A percentile compares a stretch with the other conserved stretches of the same genome.
phyloP scores from a whole-genome alignment of 2,113 vertebrate genomes.

The Hoplias malabaricus region DNA sequence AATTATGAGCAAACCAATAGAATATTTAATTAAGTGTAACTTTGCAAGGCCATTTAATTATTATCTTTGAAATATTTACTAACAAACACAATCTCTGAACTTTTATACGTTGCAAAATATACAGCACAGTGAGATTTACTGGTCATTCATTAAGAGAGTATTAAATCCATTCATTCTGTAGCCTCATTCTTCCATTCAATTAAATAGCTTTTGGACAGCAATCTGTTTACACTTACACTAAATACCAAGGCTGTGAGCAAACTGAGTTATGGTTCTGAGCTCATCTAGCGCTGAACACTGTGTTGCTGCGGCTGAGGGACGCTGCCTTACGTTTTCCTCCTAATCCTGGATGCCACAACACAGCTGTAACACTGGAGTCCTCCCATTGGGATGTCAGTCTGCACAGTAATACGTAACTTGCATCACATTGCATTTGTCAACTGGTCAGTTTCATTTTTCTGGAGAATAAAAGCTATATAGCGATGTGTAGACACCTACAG shows the following conservation, averaged over 20 bases:
- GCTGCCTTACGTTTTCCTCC: neutral
- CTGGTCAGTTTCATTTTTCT: too few relatives aligned
- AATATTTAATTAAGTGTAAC: neutral
- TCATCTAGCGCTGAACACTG: neutral
- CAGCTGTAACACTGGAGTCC: neutral
- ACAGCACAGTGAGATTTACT: neutral
- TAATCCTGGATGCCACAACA: neutral
- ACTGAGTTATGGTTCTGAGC: slow-evolving; percentile 4
- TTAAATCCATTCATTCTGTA: neutral
- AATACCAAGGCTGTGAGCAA: slow-evolving; percentile 7
- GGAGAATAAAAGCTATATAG: too few relatives aligned
- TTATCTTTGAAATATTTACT: neutral
- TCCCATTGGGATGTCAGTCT: neutral
- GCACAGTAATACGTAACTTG: neutral
- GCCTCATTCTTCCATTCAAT: neutral
- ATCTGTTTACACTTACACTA: neutral
- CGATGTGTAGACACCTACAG: too few relatives aligned
- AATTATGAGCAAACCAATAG: neutral
- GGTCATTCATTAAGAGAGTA: neutral
- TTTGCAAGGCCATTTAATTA: neutral
- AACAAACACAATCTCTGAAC: neutral
- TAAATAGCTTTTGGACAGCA: neutral
- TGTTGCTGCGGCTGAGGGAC: neutral
- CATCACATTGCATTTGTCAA: neutral
- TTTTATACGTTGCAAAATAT: neutral